Percentiles rank a stretch among this genome's conserved stretches.
These are phyloP conservation scores for Sceloporus undulatus DNA, from an alignment of 2,113 vertebrate species.

Conservation along the genomic window DNA sequence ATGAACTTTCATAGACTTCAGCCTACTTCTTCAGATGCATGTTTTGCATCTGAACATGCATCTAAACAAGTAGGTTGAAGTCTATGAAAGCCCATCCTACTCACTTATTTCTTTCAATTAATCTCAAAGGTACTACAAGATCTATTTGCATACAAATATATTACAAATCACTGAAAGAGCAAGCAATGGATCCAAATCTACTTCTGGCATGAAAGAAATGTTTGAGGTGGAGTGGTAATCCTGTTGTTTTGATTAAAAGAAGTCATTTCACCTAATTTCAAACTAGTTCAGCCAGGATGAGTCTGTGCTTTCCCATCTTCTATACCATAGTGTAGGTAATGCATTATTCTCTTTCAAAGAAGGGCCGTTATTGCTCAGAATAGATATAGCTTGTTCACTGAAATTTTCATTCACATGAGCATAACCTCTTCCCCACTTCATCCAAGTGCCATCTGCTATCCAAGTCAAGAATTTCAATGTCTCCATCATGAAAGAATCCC, in stretches of 20 bases:
- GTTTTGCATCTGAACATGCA: too few relatives aligned
- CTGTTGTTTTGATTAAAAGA: neutral
- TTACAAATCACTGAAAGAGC: neutral
- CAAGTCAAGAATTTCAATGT: conserved; percentile 44
- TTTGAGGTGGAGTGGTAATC: neutral
- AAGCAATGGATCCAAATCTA: neutral
- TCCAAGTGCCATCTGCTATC: neutral
- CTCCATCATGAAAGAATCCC: conserved; percentile 22
- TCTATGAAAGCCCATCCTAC: too few relatives aligned
- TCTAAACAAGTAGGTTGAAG: too few relatives aligned
- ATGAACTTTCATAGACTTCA: too few relatives aligned
- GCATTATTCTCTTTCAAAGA: conserved; percentile 29
- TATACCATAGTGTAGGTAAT: neutral
- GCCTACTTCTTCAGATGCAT: too few relatives aligned
- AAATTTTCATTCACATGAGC: neutral
- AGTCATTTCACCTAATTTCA: neutral
- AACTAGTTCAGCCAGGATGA: neutral
- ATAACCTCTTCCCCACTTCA: conserved; percentile 25
- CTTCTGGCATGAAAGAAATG: neutral
- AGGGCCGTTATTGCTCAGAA: neutral
- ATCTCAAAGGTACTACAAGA: too few relatives aligned
- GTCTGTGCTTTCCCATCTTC: neutral
- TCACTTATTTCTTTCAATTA: too few relatives aligned
- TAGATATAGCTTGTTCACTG: neutral
- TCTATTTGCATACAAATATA: neutral